Evolutionary conservation across 2,888 invertebrate species (phyloP).

Genomic region (Erebia epiphron): DNA sequence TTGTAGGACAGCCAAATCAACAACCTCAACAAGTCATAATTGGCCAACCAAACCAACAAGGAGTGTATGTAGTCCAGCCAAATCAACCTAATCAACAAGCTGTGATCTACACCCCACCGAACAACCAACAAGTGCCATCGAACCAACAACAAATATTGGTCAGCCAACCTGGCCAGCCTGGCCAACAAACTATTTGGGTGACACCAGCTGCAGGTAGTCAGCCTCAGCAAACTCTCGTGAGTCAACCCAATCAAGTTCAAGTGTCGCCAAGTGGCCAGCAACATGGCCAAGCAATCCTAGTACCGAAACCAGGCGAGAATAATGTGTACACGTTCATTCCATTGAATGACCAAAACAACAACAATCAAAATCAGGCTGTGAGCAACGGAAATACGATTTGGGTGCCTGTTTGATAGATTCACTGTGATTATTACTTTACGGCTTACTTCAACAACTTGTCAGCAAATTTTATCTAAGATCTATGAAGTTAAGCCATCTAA

Average conservation of each 20-base stretch:
- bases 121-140: slow-evolving; percentile 26
- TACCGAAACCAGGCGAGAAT: slow-evolving; percentile 28
- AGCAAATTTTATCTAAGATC: too few species aligned
- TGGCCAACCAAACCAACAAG: slow-evolving; percentile 33
- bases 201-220: slow-evolving; percentile 28
- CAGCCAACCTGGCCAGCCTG: slow-evolving; percentile 24
- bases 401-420: slow-evolving; percentile 42
- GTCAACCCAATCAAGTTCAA: slow-evolving; percentile 36
- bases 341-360: slow-evolving; percentile 41
- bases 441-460: background rate
- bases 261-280: background rate
- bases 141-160: slow-evolving; percentile 32
- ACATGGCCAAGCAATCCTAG: slow-evolving; percentile 5
- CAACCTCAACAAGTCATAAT: background rate
- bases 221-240: slow-evolving; percentile 29
- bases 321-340: slow-evolving; percentile 51
- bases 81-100: slow-evolving; percentile 34
- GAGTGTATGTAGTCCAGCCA: slow-evolving; percentile 28
- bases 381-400: slow-evolving; percentile 40
- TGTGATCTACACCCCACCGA: slow-evolving; percentile 32
- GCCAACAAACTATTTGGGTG: slow-evolving; percentile 28
- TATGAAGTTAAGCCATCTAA: too few species aligned
- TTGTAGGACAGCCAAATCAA: background rate
- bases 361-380: slow-evolving; percentile 14
- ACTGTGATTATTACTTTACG: background rate